phyloP scores from a whole-genome alignment of 1,140 invertebrate genomes.

The Brachionus angularis region DNA sequence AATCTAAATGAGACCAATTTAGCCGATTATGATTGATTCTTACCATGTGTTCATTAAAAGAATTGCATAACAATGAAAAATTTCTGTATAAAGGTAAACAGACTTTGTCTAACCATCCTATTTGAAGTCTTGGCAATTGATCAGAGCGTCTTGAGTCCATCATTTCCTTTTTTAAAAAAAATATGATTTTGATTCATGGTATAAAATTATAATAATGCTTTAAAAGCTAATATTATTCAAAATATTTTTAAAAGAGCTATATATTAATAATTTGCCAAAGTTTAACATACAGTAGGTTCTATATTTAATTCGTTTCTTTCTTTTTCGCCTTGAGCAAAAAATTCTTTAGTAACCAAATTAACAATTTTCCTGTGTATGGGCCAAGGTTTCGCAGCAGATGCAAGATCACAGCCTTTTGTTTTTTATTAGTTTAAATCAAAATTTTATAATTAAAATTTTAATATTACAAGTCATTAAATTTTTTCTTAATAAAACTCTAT shows the following conservation, averaged over 20 bases:
- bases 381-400: constrained; percentile 94
- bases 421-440: constrained; percentile 68
- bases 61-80: constrained; percentile 11
- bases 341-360: constrained; percentile 92
- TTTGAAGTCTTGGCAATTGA: constrained; percentile 92
- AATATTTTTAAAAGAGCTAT: too few species aligned
- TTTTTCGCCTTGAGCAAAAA: constrained; percentile 82
- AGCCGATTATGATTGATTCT: constrained; percentile 28
- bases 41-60: constrained; percentile 2
- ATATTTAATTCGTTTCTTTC: constrained; percentile 64
- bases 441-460: neutral
- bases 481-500: constrained; percentile 17
- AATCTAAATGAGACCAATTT: constrained; percentile 23
- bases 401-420: constrained; percentile 97
- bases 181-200: neutral
- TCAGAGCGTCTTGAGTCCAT: constrained; percentile 93
- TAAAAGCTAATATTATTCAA: too few species aligned
- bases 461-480: constrained; percentile 3
- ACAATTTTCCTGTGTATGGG: constrained; percentile 85
- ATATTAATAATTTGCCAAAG: constrained; percentile 38
- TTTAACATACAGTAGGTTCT: constrained; percentile 4
- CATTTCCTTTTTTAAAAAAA: constrained; percentile 46
- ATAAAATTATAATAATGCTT: too few species aligned
- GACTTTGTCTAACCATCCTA: constrained; percentile 90
- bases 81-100: constrained; percentile 81